These are phyloP conservation scores for Acronicta leporina DNA, from an alignment of 2,888 invertebrate genomes.

Conservation along the genomic window DNA sequence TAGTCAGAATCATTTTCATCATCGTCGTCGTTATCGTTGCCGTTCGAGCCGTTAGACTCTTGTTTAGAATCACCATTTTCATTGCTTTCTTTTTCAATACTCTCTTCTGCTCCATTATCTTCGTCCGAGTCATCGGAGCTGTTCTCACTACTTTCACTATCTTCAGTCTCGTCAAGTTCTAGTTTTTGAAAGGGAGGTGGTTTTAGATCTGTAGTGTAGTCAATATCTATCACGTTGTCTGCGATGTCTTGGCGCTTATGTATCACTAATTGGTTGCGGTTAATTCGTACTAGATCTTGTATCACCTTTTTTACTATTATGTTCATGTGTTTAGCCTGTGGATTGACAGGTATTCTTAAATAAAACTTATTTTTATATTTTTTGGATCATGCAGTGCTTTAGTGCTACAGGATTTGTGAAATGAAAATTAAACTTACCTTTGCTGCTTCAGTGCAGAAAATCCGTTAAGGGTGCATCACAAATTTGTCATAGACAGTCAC, in stretches of 20 bases:
- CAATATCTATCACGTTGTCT: conserved; percentile 72
- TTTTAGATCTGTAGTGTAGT: conserved; percentile 60
- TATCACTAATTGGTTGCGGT: conserved; percentile 29
- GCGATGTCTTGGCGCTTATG: conserved; percentile 62
- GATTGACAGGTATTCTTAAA: conserved; percentile 9
- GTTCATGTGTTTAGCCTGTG: conserved; percentile 39
- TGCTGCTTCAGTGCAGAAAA: conserved; percentile 21
- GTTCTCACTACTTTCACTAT: conserved; percentile 53
- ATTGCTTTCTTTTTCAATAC: conserved; percentile 58
- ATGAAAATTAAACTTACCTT: conserved; percentile 35
- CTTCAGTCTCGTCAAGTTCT: conserved; percentile 63
- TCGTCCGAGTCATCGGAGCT: conserved; percentile 57
- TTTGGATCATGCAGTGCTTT: neutral
- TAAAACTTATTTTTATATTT: neutral
- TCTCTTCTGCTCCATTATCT: conserved; percentile 66
- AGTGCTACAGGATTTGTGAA: neutral
- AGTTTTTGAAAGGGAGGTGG: conserved; percentile 71
- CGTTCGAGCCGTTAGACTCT: conserved; percentile 57
- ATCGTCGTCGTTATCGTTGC: conserved; percentile 31
- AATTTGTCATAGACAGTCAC: neutral
- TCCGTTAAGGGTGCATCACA: conserved; percentile 22
- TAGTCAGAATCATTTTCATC: conserved; percentile 72
- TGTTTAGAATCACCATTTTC: conserved; percentile 61
- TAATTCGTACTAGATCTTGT: conserved; percentile 39
- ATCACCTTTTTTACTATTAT: conserved; percentile 33